Conservation (phyloP, 1,140 invertebrate genomes). For the Amphibalanus amphitrite region DNA sequence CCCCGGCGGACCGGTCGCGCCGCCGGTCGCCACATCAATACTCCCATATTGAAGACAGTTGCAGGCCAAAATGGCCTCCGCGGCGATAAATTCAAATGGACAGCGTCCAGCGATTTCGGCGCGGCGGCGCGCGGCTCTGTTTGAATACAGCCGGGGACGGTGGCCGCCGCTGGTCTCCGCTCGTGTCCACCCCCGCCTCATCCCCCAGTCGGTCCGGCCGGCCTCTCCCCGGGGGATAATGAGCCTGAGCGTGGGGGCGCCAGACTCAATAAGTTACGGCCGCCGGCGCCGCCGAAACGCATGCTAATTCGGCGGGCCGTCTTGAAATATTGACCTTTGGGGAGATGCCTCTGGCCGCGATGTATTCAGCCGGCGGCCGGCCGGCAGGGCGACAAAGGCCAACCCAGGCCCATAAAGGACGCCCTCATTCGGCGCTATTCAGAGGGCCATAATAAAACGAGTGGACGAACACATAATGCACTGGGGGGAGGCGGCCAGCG, state of each 20-base stretch:
- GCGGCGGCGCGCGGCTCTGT: background rate
- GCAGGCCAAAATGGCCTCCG: background rate
- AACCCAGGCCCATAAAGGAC: background rate
- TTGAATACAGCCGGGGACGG: background rate
- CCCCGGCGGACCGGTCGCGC: no score
- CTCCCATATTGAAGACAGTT: conserved; percentile 1
- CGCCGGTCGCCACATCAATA: background rate
- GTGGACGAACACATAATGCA: background rate
- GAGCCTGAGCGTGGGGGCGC: background rate
- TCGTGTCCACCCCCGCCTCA: no score
- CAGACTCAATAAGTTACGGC: background rate
- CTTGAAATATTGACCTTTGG: conserved; percentile 1
- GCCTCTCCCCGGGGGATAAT: background rate
- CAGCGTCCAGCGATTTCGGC: background rate
- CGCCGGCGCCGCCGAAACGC: background rate
- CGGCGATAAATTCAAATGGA: background rate
- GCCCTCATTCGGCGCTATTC: background rate
- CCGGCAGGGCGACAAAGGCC: background rate
- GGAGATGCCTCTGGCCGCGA: background rate
- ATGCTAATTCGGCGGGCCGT: background rate
- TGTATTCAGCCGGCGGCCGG: background rate
- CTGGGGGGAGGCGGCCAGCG: background rate
- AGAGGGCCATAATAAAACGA: background rate
- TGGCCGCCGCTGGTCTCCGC: no score
- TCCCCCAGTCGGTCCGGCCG: background rate